Evolutionary conservation across 92 coral and sea anemone genomes (phyloP).

Genomic region (Epizoanthus illoricatus): DNA sequence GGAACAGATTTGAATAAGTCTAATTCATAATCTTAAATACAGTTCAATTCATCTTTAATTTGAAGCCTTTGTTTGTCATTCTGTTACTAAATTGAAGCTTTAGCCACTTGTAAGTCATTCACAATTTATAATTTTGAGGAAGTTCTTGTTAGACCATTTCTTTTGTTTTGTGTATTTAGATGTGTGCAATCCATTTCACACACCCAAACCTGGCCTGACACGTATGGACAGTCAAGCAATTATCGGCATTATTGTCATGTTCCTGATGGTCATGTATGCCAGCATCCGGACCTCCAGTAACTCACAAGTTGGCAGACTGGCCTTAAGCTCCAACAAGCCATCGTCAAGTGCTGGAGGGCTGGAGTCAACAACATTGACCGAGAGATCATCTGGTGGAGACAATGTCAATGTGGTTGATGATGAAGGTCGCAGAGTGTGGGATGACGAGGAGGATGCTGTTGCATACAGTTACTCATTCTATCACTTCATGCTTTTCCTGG

Average conservation of each 20-base stretch:
- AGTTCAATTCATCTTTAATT: no score
- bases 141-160: background rate
- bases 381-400: conserved; percentile 42
- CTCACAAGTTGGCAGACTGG: conserved; percentile 80
- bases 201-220: conserved; percentile 39
- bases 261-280: conserved; percentile 83
- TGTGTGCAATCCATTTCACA: conserved; percentile 63
- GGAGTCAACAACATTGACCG: conserved; percentile 64
- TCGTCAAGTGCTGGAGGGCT: conserved; percentile 37
- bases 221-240: conserved; percentile 79
- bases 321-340: conserved; percentile 30
- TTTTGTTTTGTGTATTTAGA: conserved; percentile 37
- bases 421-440: conserved; percentile 59
- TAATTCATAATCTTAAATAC: no score
- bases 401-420: conserved; percentile 67
- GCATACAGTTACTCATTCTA: conserved; percentile 86
- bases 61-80: no score
- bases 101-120: background rate
- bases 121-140: background rate
- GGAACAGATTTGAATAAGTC: no score
- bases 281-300: conserved; percentile 75
- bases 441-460: conserved; percentile 74
- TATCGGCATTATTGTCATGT: conserved; percentile 76
- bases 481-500: conserved; percentile 80
- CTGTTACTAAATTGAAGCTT: no score